Evolutionary conservation across 2,888 invertebrate genomes (phyloP), one percentile per base, ranked within the genome.

Genomic region (Sminthurinus aureus): DNA sequence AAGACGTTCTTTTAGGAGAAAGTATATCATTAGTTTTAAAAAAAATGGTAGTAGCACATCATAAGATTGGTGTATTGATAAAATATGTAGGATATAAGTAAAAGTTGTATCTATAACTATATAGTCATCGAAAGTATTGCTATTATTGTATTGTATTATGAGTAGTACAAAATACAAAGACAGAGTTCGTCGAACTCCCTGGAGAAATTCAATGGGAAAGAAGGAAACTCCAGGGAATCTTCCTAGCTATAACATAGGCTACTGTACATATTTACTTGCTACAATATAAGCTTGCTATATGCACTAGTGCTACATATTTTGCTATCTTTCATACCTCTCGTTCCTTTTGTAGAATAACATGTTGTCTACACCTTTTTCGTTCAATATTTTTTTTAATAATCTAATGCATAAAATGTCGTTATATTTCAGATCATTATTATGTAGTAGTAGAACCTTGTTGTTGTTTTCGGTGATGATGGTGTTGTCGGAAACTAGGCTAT

Each of bases 121-220:
- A 58, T 15, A 58, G 58, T 58, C 38, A 38, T 38, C 38, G 9
- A 58, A 58, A 58, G 52, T 52, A 52, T 52, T 15, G 9, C 2
- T 58, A 9, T 58, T 58, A 58, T 18, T 6, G 0, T 58, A 58
- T 58, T 58, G 58, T 58, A 58, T 13, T 58, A 11, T 15, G 18
- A 58, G 9, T 13, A 6, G 58, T 58, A 11, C 2, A 11, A 6
- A 18, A 9, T 13, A 58, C 15, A 58, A 58, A 58, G 58, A 58
- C 15, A 58, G 81, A 84, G 84, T 84, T 84, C 84, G 81, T 71
- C 78, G 84, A 84, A 84, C 84, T 84, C 80, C 81, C 83, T 71
- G 51, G 24, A 22, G 24, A 58, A 18, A 58, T 18, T 58, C 58
- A 13, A 15, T 13, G 58, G 18, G 58, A 38, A 38, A 38, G 38